Conservation (phyloP, 2,113 vertebrate genomes). For the Oenanthe melanoleuca region DNA sequence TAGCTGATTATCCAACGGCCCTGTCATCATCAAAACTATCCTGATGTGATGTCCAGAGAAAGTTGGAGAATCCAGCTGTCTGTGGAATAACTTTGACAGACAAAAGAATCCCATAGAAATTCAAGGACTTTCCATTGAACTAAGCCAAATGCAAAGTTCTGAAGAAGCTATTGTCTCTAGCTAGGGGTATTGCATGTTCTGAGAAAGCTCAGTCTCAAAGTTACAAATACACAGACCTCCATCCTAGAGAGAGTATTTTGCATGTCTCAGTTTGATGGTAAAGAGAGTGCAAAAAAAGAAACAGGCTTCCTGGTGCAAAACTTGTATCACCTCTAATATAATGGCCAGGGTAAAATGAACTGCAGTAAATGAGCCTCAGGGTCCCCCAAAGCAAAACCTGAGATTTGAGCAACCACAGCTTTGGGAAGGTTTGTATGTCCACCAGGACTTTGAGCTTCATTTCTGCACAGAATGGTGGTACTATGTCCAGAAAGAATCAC, state of each 20-base stretch:
- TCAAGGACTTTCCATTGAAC: constrained; percentile 5
- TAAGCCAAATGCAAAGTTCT: constrained; percentile 8
- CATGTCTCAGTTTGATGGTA: not conserved
- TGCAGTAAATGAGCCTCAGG: not conserved
- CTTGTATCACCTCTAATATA: not conserved
- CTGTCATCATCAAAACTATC: not conserved
- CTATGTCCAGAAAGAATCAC: not conserved
- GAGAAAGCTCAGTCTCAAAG: not conserved
- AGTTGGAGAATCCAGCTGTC: not conserved
- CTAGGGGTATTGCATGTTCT: not conserved
- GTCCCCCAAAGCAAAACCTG: not conserved
- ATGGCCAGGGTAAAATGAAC: not conserved
- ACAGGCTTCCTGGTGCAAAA: not conserved
- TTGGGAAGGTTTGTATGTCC: not conserved
- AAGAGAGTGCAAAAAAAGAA: not conserved
- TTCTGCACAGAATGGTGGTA: not conserved
- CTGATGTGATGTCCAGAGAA: constrained; percentile 24
- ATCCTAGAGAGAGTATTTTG: constrained; percentile 3
- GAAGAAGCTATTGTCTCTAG: not conserved
- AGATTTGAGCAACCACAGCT: not conserved
- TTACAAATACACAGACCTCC: constrained; percentile 3
- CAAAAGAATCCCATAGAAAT: not conserved
- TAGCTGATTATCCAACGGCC: not conserved
- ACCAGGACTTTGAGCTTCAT: not conserved
- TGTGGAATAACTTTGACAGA: constrained; percentile 27